These are phyloP conservation scores for Rhingia campestris DNA, from an alignment of 2,888 invertebrate species.

Conservation along the genomic window DNA sequence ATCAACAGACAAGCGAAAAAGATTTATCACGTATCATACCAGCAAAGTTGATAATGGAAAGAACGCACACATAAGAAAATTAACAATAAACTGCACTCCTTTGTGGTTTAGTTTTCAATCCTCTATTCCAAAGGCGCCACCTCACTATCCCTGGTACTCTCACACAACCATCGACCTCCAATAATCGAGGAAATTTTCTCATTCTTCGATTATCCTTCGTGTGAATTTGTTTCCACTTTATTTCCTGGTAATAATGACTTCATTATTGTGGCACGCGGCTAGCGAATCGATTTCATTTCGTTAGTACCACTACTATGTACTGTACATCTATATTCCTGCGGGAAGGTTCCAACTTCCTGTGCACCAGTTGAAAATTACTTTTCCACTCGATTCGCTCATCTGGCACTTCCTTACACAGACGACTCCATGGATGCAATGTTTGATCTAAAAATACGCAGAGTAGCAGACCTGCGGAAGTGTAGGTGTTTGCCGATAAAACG, in stretches of 20 bases:
- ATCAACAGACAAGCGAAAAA: slow-evolving; percentile 39
- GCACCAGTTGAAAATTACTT: slow-evolving; percentile 44
- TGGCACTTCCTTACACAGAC: slow-evolving; percentile 1
- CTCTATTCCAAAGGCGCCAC: not conserved
- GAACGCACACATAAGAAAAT: slow-evolving; percentile 11
- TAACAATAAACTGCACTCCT: slow-evolving; percentile 35
- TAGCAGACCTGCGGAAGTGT: not conserved
- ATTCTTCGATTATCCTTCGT: slow-evolving; percentile 65
- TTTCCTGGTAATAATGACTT: slow-evolving; percentile 74
- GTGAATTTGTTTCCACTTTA: slow-evolving; percentile 74
- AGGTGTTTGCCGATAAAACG: not conserved
- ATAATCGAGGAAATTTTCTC: slow-evolving; percentile 40
- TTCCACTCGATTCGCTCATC: slow-evolving; percentile 22
- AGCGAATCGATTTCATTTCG: slow-evolving; percentile 68
- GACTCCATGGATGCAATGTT: slow-evolving; percentile 22
- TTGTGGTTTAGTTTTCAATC: slow-evolving; percentile 2
- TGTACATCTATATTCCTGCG: not conserved
- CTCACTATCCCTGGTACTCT: not conserved
- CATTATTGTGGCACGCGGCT: slow-evolving; percentile 70
- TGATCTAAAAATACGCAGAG: slow-evolving; percentile 6
- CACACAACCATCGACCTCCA: not conserved
- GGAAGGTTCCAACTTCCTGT: slow-evolving; percentile 7
- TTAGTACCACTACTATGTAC: slow-evolving; percentile 14
- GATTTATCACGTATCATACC: slow-evolving; percentile 28
- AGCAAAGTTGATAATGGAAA: not conserved